phyloP scores from a whole-genome alignment of 2,888 invertebrate genomes.

The Drosophila koepferae region DNA sequence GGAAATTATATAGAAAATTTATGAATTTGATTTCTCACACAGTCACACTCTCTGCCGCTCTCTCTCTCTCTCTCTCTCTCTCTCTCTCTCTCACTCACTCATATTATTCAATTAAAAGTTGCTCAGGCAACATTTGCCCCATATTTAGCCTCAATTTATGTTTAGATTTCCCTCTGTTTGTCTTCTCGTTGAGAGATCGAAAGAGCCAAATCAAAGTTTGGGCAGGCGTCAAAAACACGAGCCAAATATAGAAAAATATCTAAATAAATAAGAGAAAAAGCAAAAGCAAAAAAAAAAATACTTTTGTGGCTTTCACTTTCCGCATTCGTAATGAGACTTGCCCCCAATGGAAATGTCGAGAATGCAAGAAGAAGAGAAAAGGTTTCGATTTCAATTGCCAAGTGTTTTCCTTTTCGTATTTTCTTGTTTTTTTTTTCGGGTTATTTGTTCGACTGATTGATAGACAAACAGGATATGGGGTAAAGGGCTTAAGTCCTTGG shows the following conservation, averaged over 20 bases:
- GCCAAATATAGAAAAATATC: conserved; percentile 31
- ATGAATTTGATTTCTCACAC: conserved; percentile 63
- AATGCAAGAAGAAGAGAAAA: conserved; percentile 26
- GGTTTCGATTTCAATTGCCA: conserved; percentile 65
- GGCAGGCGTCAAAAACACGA: conserved; percentile 53
- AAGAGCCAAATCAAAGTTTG: conserved; percentile 57
- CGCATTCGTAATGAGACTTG: conserved; percentile 72
- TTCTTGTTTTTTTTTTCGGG: conserved; percentile 26
- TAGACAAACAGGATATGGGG: conserved; percentile 62
- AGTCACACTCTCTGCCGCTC: conserved; percentile 22
- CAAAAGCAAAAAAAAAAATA: conserved; percentile 9
- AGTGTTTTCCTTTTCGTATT: conserved; percentile 28
- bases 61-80: background rate
- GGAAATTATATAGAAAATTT: conserved; percentile 64
- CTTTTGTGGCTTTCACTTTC: conserved; percentile 33
- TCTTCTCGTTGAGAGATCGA: conserved; percentile 20
- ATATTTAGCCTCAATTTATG: conserved; percentile 50
- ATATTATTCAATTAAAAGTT: conserved; percentile 75
- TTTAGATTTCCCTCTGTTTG: conserved; percentile 8
- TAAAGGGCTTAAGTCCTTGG: conserved; percentile 13
- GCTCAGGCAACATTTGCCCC: conserved; percentile 64
- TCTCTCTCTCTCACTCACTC: background rate
- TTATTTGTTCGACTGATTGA: conserved; percentile 70
- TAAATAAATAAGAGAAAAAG: conserved; percentile 32
- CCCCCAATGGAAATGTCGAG: background rate